Base-by-base conservation (phyloP, 2,113 vertebrate genomes). In the Cyprinodon tularosa region DNA sequence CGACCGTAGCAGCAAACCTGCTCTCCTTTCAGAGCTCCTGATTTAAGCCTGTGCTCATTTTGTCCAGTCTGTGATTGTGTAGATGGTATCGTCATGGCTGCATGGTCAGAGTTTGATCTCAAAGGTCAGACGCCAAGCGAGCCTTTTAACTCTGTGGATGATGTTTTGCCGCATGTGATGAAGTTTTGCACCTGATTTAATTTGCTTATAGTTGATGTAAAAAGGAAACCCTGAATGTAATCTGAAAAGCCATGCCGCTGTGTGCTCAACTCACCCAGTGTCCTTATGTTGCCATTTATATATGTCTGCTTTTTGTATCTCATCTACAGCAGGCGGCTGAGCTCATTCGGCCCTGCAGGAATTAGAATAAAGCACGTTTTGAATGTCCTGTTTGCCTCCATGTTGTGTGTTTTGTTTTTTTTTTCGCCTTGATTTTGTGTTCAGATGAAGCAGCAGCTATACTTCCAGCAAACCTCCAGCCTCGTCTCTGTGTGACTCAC, bases 191-290 rank as follows among this genome's bases (percentile, higher is more conserved):
- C 4, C 5, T 47, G 40, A 12, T 68, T 11, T 22, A 60, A 17
- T 60, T 72, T 15, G 17, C 63, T 29, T 68, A 22, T 60, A 61
- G 68, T 22, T 37, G 17, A 68, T 78, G 29, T 82, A 53, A 53
- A 9, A n/a, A 50, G 17, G 17, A n/a, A 15, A 53, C 15, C 17
- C 44, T 90, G 92, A 93, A 91, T 93, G 92, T 93, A 93, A 89
- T 84, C 76, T 71, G 68, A 89, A 88, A 91, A 93, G 91, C 91
- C 92, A 92, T 92, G 90, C 84, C 84, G 74, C 88, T 71, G 74
- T 88, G 90, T 88, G 86, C 88, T 91, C 89, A 86, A 89, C 75
- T 80, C 84, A 89, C 89, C 76, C 74, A 71, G 84, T 91, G 89
- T 90, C 86, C 82, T 91, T 91, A 85, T 17, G 71, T 90, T 89